A percentile compares a stretch with the other conserved stretches of the same genome.
phyloP scores from a whole-genome alignment of 2,797 vertebrate species.

The Melanotaenia nigrans region DNA sequence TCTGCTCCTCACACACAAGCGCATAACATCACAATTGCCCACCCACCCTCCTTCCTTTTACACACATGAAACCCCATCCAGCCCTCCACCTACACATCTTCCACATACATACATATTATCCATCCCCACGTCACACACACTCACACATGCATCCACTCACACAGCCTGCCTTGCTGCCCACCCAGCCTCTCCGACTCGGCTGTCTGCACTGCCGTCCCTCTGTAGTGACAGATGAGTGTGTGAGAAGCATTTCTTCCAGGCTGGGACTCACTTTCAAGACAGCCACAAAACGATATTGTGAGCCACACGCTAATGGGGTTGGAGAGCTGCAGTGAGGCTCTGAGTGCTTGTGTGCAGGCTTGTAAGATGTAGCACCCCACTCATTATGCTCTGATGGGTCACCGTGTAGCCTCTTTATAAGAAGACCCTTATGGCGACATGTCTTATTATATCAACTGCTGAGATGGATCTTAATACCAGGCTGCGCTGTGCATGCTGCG shows the following conservation, averaged over 20 bases:
- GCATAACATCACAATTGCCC: conserved; percentile 30
- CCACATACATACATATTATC: conserved; percentile 45
- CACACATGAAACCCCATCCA: conserved; percentile 31
- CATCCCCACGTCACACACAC: conserved; percentile 24
- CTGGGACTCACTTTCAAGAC: conserved; percentile 66
- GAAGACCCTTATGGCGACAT: conserved; percentile 67
- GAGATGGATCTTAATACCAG: conserved; percentile 67
- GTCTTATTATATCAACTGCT: conserved; percentile 72
- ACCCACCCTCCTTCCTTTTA: conserved; percentile 9
- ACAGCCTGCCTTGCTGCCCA: conserved; percentile 47
- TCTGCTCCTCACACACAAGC: conserved; percentile 51
- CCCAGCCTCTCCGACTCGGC: conserved; percentile 48
- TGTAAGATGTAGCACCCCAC: conserved; percentile 52
- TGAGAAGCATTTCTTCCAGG: conserved; percentile 73
- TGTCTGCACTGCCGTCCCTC: conserved; percentile 60
- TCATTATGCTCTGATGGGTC: conserved; percentile 70
- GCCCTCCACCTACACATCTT: conserved; percentile 52
- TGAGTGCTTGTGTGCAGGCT: conserved; percentile 37
- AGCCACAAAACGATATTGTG: conserved; percentile 66
- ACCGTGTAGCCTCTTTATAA: conserved; percentile 62
- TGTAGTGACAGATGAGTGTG: conserved; percentile 73
- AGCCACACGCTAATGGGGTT: conserved; percentile 69
- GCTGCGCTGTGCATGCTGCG: conserved; percentile 47
- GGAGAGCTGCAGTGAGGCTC: conserved; percentile 52
- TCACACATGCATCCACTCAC: conserved; percentile 13